Evolutionary conservation across 2,113 vertebrate genomes (phyloP).

Genomic region (Oryzias celebensis): DNA sequence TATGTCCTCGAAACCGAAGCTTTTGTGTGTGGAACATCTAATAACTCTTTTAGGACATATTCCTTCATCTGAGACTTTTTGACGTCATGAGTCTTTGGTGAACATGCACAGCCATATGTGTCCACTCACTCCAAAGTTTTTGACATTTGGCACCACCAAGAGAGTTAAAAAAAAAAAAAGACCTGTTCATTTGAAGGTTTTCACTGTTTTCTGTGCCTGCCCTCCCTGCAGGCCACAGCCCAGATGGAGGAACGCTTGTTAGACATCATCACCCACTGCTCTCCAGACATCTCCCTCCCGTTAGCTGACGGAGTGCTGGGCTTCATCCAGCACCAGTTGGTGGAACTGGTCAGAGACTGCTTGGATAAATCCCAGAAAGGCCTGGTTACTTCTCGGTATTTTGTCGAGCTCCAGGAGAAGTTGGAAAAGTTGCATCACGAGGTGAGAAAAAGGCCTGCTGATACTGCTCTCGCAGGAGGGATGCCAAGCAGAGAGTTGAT

Average conservation of each 20-base stretch:
- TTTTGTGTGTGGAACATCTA: too few species aligned
- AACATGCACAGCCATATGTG: constrained; percentile 2
- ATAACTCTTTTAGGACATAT: not conserved
- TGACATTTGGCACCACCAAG: not conserved
- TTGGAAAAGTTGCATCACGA: constrained; percentile 92
- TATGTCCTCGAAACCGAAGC: too few species aligned
- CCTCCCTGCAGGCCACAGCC: constrained; percentile 85
- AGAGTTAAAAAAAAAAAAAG: constrained; percentile 8
- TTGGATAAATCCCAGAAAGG: constrained; percentile 91
- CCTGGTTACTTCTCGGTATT: constrained; percentile 93
- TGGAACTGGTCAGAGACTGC: constrained; percentile 93
- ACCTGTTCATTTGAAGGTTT: constrained; percentile 1
- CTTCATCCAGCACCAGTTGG: constrained; percentile 98
- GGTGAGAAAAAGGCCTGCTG: constrained; percentile 64
- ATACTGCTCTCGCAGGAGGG: not conserved
- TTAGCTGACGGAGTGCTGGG: constrained; percentile 93
- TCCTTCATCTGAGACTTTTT: not conserved
- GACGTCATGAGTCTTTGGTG: not conserved
- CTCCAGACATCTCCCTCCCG: constrained; percentile 82
- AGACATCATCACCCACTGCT: constrained; percentile 85
- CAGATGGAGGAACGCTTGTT: constrained; percentile 95
- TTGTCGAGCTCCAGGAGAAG: constrained; percentile 96
- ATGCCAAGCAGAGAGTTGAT: not conserved
- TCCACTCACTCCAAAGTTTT: not conserved
- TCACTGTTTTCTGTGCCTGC: constrained; percentile 32